These are phyloP conservation scores for Phalacrocorax aristotelis DNA, from an alignment of 2,113 vertebrate genomes.

Conservation along the genomic window DNA sequence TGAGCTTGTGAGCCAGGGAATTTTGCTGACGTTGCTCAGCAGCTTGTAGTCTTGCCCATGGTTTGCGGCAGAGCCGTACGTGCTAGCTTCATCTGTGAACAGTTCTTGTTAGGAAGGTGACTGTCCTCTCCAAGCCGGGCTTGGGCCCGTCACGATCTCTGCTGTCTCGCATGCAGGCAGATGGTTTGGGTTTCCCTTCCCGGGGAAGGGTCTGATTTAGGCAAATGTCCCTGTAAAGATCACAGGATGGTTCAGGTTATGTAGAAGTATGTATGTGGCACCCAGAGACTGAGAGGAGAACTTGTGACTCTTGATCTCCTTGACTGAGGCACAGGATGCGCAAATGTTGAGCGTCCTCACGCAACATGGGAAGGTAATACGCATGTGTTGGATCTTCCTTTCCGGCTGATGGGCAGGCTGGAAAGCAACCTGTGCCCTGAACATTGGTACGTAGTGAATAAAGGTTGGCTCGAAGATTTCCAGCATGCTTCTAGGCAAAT, in stretches of 20 bases:
- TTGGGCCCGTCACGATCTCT: not conserved
- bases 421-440: not conserved
- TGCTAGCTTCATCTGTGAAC: not conserved
- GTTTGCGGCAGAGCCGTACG: not conserved
- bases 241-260: not conserved
- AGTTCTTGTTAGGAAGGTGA: not conserved
- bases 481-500: not conserved
- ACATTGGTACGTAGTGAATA: not conserved
- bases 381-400: rapidly evolving
- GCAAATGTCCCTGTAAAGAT: not conserved
- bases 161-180: not conserved
- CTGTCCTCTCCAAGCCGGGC: too few relatives aligned
- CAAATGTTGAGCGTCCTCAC: not conserved
- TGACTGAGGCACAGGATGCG: not conserved
- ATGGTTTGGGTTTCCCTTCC: not conserved
- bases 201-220: not conserved
- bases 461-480: not conserved
- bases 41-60: not conserved
- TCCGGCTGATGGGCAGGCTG: not conserved
- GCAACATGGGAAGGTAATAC: not conserved
- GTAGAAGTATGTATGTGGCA: rapidly evolving
- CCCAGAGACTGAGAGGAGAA: not conserved
- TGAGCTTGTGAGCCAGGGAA: not conserved
- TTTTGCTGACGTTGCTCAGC: not conserved
- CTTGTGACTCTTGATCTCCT: not conserved